Evolutionary conservation across 2,888 invertebrate species (phyloP), one percentile per base, ranked within the genome.

Genomic region (Hirtodrosophila alboralis): DNA sequence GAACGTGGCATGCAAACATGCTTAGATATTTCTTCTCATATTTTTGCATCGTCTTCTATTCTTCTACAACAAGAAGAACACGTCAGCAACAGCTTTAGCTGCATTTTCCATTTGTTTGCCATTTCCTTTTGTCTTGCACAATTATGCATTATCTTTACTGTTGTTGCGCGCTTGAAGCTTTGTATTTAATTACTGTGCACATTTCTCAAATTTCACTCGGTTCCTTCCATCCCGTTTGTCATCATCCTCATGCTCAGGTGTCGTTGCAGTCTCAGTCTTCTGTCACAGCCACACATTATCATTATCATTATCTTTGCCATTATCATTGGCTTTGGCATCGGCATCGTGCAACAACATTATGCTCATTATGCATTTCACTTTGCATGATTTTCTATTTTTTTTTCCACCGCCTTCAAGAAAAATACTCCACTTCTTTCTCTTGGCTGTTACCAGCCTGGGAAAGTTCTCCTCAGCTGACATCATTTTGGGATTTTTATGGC

Each of bases 281-380:
- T 18, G 28, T 45, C 54, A 56, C 48, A 34, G 36, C 51, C 48
- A 61, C 18, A 57, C 54, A 80, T 75, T 72, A 79, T 68, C 80
- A 84, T 84, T 84, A 84, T 70, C 65, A 57, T n/a, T n/a, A n/a
- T n/a, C n/a, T n/a, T n/a, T n/a, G n/a, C n/a, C n/a, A n/a, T n/a
- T n/a, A n/a, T n/a, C n/a, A n/a, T 38, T 31, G 1, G 10, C 60
- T 28, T 43, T 21, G 23, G 31, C 52, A 63, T 40, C 61, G 34
- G 40, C 68, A 44, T 77, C 83, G 83, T 76, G 75, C 83, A 53
- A 34, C 76, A 59, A 65, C 81, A 74, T 84, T 81, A 84, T 70
- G 70, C 78, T 78, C 78, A 79, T 79, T 84, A 84, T 84, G 59
- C 65, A 81, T 84, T 81, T 79, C 75, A 81, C 75, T 81, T 62